Evolutionary conservation across 2,113 vertebrate genomes (phyloP).

Genomic region (Meles meles): DNA sequence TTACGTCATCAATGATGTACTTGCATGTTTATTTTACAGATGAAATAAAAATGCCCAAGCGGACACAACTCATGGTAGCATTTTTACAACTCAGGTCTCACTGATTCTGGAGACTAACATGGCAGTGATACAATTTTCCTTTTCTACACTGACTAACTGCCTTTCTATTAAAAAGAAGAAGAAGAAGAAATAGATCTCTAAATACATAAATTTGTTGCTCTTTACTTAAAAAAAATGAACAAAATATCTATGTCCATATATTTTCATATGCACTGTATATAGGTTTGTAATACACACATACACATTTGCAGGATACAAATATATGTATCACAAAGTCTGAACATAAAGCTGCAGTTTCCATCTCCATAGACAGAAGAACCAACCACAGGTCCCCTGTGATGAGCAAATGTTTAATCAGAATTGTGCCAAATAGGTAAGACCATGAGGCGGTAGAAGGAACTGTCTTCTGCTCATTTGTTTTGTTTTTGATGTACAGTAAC

Average conservation of each 20-base stretch:
- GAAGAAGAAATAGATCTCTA: not conserved
- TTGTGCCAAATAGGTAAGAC: not conserved
- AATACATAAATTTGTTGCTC: not conserved
- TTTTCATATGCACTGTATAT: not conserved
- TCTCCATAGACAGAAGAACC: not conserved
- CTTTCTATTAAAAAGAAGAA: not conserved
- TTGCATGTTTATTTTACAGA: not conserved
- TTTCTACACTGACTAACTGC: not conserved
- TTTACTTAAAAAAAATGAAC: not conserved
- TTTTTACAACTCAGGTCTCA: not conserved
- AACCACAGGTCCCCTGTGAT: not conserved
- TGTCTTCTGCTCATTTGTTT: not conserved
- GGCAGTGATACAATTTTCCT: not conserved
- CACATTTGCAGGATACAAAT: not conserved
- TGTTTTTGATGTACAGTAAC: not conserved
- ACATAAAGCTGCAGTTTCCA: not conserved
- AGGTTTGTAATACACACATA: not conserved
- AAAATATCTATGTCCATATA: not conserved
- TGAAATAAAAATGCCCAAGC: not conserved
- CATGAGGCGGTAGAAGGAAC: not conserved
- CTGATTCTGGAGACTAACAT: not conserved
- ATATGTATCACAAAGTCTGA: not conserved
- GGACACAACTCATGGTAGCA: not conserved
- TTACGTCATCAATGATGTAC: not conserved
- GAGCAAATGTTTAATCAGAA: not conserved